Percentiles rank a stretch among this genome's conserved stretches.
These are phyloP conservation scores for Amyelois transitella DNA, from an alignment of 1,140 invertebrate genomes.

Conservation along the genomic window DNA sequence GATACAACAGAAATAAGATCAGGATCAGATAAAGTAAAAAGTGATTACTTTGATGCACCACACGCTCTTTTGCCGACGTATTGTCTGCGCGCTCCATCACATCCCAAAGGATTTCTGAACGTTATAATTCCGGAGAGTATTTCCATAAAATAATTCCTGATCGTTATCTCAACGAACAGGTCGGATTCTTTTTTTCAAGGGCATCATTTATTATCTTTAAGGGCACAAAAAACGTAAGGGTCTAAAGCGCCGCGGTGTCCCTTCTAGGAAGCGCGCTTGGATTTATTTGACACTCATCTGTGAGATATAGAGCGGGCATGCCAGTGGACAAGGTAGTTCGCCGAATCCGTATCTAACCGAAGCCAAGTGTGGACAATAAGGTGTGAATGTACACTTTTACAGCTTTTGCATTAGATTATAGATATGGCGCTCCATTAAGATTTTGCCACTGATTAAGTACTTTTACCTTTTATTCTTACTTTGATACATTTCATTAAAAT, in stretches of 20 bases:
- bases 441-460: constrained; percentile 5
- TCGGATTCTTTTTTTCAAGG: constrained; percentile 61
- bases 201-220: constrained; percentile 73
- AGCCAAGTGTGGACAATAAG: constrained; percentile 33
- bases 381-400: constrained; percentile 47
- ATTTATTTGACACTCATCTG: constrained; percentile 66
- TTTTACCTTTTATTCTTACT: not conserved
- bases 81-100: constrained; percentile 67
- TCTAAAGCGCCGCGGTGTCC: constrained; percentile 61
- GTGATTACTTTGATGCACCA: constrained; percentile 8
- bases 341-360: constrained; percentile 36
- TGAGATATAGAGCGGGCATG: constrained; percentile 56
- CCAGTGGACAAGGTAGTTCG: constrained; percentile 50
- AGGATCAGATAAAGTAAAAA: constrained; percentile 30
- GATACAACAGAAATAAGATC: constrained; percentile 6
- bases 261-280: constrained; percentile 59
- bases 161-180: constrained; percentile 70
- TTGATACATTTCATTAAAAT: not conserved
- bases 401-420: constrained; percentile 21
- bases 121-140: constrained; percentile 67
- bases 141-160: constrained; percentile 72
- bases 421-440: constrained; percentile 22
- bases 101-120: constrained; percentile 68
- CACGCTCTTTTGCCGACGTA: constrained; percentile 49
- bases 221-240: constrained; percentile 59